Evolutionary conservation across 2,113 vertebrate genomes (phyloP), one percentile per base, ranked within the genome.

Genomic region (Nannobrachium achirus): DNA sequence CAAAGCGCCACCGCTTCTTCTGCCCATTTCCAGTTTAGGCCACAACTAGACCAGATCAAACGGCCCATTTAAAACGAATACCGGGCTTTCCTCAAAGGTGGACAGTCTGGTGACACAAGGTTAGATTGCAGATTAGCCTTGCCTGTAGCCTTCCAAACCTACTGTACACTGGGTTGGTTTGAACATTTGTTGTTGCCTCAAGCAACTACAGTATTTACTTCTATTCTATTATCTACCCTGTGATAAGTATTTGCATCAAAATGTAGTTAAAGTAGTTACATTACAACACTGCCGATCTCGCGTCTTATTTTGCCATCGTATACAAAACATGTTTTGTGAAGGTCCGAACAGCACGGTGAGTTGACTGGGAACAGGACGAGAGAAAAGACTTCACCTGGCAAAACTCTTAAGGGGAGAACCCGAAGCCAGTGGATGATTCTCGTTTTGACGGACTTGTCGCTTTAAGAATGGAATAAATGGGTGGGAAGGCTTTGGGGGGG

Each of bases 111-210:
- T n/a, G n/a, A n/a, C n/a, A n/a, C n/a, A n/a, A n/a, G n/a, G n/a
- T n/a, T n/a, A n/a, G n/a, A n/a, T n/a, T 80, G 75, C 76, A 69
- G 71, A 33, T 77, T 75, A 81, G 77, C 76, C 81, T 84, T 33
- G 83, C 81, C 69, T 48, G 62, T 9, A 69, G 75, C 72, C 7
- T 63, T 56, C 42, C 56, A 39, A 1, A 33, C 25, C 14, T 10
- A n/a, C n/a, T n/a, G n/a, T n/a, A 10, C 44, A 56, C 63, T 55
- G 1, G 16, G 68, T 63, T 68, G 42, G 63, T 76, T 73, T 40
- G 66, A 14, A 33, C 25, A 33, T 33, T 33, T 70, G 79, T 74
- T 78, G 66, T 46, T 1, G 76, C 83, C 69, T 72, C 55, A 0
- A 61, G 81, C 38, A 2, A 56, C 3, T 33, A 33, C 25, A 33